Percentiles rank a stretch among this genome's conserved stretches.
These are phyloP conservation scores for Linurgus olivaceus DNA, from an alignment of 2,797 vertebrate species.

Conservation along the genomic window DNA sequence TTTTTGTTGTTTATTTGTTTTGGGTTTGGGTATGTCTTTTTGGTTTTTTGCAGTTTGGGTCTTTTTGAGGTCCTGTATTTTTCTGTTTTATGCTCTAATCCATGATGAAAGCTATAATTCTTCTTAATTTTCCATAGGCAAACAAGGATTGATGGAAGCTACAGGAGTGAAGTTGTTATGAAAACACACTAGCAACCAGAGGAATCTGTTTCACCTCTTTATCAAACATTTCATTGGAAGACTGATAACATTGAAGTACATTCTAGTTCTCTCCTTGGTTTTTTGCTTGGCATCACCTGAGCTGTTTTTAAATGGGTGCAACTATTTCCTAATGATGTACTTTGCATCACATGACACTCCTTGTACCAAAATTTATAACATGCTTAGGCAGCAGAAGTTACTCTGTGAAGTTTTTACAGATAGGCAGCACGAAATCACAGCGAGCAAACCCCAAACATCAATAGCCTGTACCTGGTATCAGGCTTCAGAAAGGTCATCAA, in stretches of 20 bases:
- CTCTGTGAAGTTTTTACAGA: not conserved
- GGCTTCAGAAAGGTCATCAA: conserved; percentile 70
- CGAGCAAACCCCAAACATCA: not conserved
- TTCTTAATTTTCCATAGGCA: not conserved
- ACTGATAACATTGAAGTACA: not conserved
- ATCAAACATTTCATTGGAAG: not conserved
- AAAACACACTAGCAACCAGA: not conserved
- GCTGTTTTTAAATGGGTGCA: not conserved
- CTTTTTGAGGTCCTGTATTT: not conserved
- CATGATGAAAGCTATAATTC: not conserved
- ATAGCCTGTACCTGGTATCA: not conserved
- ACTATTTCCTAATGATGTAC: not conserved
- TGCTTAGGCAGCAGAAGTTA: not conserved
- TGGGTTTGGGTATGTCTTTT: not conserved
- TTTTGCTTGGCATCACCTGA: not conserved
- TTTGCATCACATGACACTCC: not conserved
- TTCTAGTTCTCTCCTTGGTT: not conserved
- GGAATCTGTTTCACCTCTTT: not conserved
- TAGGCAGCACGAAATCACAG: not conserved
- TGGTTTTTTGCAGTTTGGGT: accelerated
- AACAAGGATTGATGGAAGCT: not conserved
- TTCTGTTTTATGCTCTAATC: not conserved
- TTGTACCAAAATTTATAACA: not conserved
- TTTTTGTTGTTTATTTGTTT: too few relatives aligned
- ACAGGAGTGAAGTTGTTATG: not conserved